These are phyloP conservation scores for human (Homo sapiens) DNA, from an alignment of 2,113 vertebrate species.

Conservation along the genomic window DNA sequence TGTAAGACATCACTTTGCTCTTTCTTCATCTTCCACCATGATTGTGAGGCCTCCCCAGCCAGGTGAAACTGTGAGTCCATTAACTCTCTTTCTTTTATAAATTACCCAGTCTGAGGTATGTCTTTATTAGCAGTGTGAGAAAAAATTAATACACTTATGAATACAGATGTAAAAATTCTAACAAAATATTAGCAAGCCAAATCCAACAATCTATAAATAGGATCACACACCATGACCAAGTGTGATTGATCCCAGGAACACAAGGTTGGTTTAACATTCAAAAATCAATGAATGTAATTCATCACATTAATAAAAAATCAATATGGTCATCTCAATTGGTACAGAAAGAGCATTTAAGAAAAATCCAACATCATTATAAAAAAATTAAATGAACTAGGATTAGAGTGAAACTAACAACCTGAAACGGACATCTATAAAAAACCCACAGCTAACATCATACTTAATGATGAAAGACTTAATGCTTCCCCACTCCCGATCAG, in stretches of 20 bases:
- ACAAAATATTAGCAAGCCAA: background rate
- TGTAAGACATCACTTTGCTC: no score
- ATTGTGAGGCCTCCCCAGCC: no score
- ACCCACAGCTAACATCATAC: background rate
- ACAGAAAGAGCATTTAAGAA: background rate
- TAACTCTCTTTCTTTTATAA: no score
- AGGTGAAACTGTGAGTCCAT: no score
- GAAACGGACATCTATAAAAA: background rate
- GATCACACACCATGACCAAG: background rate
- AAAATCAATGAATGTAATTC: background rate
- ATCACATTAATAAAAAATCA: background rate
- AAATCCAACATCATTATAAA: background rate
- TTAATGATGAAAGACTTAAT: background rate
- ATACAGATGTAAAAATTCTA: background rate
- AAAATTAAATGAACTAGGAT: background rate
- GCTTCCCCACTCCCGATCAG: background rate
- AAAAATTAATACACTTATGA: background rate
- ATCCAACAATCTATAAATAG: background rate
- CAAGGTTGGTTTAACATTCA: background rate
- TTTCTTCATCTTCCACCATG: no score
- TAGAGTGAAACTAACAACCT: background rate
- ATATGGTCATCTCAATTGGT: background rate
- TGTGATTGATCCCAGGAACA: background rate
- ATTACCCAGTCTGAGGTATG: no score
- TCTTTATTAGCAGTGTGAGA: no score